These are phyloP conservation scores for Lepidurus packardi DNA, from an alignment of 1,140 invertebrate species.

Conservation along the genomic window DNA sequence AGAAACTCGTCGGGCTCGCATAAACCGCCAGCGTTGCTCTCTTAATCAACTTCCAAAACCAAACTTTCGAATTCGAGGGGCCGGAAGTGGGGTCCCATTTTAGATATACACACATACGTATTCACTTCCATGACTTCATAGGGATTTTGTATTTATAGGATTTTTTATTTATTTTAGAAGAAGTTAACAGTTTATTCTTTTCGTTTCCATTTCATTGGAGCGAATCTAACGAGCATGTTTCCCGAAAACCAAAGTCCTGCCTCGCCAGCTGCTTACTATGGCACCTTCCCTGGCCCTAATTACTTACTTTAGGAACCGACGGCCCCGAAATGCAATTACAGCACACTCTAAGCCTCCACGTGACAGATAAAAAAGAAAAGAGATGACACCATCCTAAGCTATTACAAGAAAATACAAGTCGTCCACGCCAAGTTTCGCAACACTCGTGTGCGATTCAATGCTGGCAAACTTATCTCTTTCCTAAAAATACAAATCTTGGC, in stretches of 20 bases:
- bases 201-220: not conserved
- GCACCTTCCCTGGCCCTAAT: not conserved
- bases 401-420: not conserved
- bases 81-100: too few relatives aligned
- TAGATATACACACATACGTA: too few relatives aligned
- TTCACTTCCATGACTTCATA: too few relatives aligned
- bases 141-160: too few relatives aligned
- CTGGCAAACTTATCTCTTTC: not conserved
- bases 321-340: not conserved
- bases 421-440: not conserved
- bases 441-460: not conserved
- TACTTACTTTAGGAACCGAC: not conserved
- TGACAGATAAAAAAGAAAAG: not conserved
- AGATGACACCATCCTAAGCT: slow-evolving; percentile 2
- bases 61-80: too few relatives aligned
- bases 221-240: not conserved
- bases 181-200: not conserved
- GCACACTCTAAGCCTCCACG: slow-evolving; percentile 8
- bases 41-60: not conserved
- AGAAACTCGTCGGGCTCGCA: not conserved
- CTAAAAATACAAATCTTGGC: not conserved
- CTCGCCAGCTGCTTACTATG: not conserved
- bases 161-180: too few relatives aligned
- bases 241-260: not conserved
- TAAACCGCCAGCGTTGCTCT: not conserved